Percentiles rank a stretch among this genome's conserved stretches.
Evolutionary conservation across 2,888 invertebrate genomes (phyloP).

Genomic region (Gortyna flavago): DNA sequence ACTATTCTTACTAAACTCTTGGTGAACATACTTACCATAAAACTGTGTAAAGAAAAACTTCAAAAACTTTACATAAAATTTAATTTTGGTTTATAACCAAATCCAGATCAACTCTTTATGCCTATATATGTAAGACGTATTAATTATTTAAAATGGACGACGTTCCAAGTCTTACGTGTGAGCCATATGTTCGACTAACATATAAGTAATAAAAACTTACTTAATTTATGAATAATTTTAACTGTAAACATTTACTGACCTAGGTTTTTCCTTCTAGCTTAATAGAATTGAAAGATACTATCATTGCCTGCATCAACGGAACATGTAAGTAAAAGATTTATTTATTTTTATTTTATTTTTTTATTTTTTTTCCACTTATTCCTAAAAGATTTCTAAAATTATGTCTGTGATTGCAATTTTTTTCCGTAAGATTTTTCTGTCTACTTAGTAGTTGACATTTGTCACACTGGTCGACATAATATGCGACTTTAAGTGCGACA

Average conservation of each 20-base stretch:
- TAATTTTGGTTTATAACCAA: neutral
- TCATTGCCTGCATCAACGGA: neutral
- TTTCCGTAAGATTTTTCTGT: neutral
- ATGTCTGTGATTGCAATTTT: no score
- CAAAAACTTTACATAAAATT: neutral
- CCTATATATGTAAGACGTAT: neutral
- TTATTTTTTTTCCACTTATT: no score
- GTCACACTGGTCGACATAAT: no score
- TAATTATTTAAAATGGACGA: neutral
- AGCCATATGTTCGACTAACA: neutral
- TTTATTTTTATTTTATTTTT: no score
- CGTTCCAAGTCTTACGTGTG: fast-evolving
- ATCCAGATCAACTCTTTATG: neutral
- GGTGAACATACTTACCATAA: neutral
- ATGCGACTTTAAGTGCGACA: neutral
- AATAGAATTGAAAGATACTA: fast-evolving
- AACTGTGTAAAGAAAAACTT: neutral
- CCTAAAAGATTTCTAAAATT: neutral
- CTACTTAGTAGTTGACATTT: neutral
- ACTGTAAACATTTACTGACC: neutral
- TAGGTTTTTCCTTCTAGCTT: neutral
- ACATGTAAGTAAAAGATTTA: conserved; percentile 5
- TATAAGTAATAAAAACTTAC: neutral
- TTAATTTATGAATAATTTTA: neutral
- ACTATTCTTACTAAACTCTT: neutral